These are phyloP conservation scores for Lissocephala sabroskyi DNA, from an alignment of 2,888 invertebrate genomes.

Conservation along the genomic window DNA sequence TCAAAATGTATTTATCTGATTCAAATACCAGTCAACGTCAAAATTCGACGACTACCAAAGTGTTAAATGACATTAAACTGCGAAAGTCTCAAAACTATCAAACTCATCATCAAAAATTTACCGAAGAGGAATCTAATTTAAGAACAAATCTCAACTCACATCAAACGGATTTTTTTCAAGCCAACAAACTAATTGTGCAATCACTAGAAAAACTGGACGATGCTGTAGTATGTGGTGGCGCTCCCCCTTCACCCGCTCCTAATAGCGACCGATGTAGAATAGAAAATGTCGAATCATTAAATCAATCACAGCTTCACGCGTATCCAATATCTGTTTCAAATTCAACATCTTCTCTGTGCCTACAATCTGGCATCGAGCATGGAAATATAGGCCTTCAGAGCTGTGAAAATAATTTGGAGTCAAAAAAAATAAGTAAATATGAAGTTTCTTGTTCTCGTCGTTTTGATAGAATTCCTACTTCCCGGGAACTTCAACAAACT, in stretches of 20 bases:
- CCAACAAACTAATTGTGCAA: constrained; percentile 38
- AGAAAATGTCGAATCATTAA: constrained; percentile 26
- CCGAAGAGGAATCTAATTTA: constrained; percentile 24
- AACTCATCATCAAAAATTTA: constrained; percentile 45
- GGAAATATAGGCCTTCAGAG: constrained; percentile 9
- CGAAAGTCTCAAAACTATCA: constrained; percentile 67
- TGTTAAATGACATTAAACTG: too few species aligned
- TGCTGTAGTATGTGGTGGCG: constrained; percentile 59
- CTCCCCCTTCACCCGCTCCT: constrained; percentile 72
- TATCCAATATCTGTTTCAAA: constrained; percentile 27
- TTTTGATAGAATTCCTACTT: too few species aligned
- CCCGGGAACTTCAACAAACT: constrained; percentile 44
- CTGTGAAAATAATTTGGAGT: constrained; percentile 8
- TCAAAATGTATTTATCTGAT: too few species aligned
- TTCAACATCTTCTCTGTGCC: constrained; percentile 33
- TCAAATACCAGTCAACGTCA: too few species aligned
- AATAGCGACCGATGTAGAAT: constrained; percentile 68
- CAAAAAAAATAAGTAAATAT: constrained; percentile 18
- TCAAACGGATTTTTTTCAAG: constrained; percentile 45
- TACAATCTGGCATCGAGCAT: constrained; percentile 13
- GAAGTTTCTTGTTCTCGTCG: too few species aligned
- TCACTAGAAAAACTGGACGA: constrained; percentile 64
- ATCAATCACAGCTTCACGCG: constrained; percentile 17
- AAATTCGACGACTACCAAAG: too few species aligned
- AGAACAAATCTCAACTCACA: constrained; percentile 46